These are phyloP conservation scores for Proisotoma minuta DNA, from an alignment of 2,888 invertebrate genomes.

Conservation along the genomic window DNA sequence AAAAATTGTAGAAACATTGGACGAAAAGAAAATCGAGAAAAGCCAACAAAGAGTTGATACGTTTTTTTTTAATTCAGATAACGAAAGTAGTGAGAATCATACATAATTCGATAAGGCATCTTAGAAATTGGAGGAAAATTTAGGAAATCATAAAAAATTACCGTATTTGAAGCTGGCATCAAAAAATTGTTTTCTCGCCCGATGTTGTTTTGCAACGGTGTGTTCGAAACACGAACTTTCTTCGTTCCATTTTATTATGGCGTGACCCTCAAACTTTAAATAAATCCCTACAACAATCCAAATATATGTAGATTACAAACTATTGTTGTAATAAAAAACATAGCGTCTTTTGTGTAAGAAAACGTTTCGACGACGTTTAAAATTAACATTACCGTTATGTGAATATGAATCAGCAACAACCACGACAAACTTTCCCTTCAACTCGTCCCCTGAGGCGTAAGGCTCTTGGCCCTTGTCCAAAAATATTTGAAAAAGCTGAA, in stretches of 20 bases:
- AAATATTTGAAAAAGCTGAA: constrained; percentile 11
- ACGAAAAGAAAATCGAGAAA: too few species aligned
- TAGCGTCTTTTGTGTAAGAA: not conserved
- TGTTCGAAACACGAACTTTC: not conserved
- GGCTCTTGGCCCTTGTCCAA: constrained; percentile 5
- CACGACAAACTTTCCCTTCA: constrained; percentile 9
- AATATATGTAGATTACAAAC: not conserved
- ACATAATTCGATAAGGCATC: too few species aligned
- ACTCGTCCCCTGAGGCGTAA: not conserved
- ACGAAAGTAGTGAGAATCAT: too few species aligned
- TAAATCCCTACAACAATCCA: constrained; percentile 9
- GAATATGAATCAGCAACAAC: not conserved
- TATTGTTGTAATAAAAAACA: not conserved
- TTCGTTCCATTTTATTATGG: constrained; percentile 9
- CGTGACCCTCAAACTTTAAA: constrained; percentile 15
- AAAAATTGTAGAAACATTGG: too few species aligned
- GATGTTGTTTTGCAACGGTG: not conserved
- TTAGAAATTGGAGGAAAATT: too few species aligned
- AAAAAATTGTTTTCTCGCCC: constrained; percentile 6
- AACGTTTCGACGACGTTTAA: too few species aligned
- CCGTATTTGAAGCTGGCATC: constrained; percentile 8
- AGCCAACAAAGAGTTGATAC: too few species aligned
- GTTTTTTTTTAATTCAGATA: too few species aligned
- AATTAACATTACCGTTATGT: constrained; percentile 3
- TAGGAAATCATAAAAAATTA: too few species aligned